Conservation (phyloP, 2,797 vertebrate species). For the Urosaurus nigricauda region DNA sequence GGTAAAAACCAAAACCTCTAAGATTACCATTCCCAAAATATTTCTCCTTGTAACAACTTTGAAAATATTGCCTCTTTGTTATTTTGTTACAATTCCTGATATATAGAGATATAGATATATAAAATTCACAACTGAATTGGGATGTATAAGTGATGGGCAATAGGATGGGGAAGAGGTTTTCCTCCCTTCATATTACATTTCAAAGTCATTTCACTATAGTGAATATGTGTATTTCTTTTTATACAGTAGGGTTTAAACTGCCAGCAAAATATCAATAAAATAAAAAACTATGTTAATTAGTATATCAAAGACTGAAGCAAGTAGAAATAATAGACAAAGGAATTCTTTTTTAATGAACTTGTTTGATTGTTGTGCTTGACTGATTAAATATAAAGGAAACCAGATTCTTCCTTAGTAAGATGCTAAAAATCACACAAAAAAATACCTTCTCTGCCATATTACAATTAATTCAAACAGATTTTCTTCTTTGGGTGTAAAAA, state of each 20-base stretch:
- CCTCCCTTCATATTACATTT: background rate
- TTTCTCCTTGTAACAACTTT: background rate
- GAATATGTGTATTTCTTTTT: background rate
- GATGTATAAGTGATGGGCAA: background rate
- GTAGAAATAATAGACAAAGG: background rate
- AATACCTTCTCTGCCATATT: background rate
- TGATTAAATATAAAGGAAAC: constrained; percentile 21
- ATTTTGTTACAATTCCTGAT: background rate
- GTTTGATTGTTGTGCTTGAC: background rate
- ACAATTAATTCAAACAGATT: background rate
- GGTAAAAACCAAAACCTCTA: background rate
- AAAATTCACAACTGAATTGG: background rate
- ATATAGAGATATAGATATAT: too few species aligned
- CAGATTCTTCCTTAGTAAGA: fast-evolving
- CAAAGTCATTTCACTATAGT: background rate
- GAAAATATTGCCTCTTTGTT: too few species aligned
- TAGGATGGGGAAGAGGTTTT: background rate
- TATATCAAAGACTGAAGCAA: background rate
- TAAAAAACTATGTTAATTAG: background rate
- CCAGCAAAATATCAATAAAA: background rate
- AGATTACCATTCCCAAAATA: background rate
- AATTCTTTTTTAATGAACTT: background rate
- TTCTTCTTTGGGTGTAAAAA: background rate
- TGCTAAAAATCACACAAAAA: background rate
- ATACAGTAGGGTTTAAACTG: background rate